A percentile compares a stretch with the other conserved stretches of the same genome.
These are phyloP conservation scores for Heliconius erato DNA, from an alignment of 2,888 invertebrate species.

Conservation along the genomic window DNA sequence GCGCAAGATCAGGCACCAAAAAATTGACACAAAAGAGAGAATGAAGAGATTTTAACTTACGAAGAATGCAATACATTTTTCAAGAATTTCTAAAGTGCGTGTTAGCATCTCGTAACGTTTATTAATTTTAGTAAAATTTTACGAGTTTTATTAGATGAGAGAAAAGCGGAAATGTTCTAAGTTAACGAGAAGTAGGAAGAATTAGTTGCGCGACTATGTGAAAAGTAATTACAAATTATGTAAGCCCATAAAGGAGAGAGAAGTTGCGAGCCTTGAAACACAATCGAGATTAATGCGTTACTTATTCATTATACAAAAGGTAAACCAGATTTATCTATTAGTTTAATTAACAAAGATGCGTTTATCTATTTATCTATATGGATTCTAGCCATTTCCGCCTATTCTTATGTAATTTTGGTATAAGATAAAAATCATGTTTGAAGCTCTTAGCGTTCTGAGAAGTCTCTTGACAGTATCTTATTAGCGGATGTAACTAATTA, in stretches of 20 bases:
- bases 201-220: constrained; percentile 71
- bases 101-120: neutral
- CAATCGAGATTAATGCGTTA: constrained; percentile 59
- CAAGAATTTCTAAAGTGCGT: neutral
- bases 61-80: neutral
- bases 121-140: constrained; percentile 20
- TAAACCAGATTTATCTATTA: constrained; percentile 54
- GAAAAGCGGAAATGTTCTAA: constrained; percentile 64
- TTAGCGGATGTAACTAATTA: constrained; percentile 5
- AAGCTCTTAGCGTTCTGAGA: constrained; percentile 30
- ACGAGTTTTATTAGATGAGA: constrained; percentile 26
- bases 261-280: constrained; percentile 69
- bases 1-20: neutral
- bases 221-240: constrained; percentile 79
- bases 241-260: constrained; percentile 73
- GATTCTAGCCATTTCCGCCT: constrained; percentile 42
- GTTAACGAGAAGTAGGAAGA: constrained; percentile 75
- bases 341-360: constrained; percentile 64
- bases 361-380: constrained; percentile 35
- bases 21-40: neutral
- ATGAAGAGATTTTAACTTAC: no score
- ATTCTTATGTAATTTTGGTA: constrained; percentile 42
- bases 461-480: constrained; percentile 22
- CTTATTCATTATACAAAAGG: constrained; percentile 58
- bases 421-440: constrained; percentile 35